phyloP scores from a whole-genome alignment of 1,140 invertebrate genomes.

The Heliconius himera region DNA sequence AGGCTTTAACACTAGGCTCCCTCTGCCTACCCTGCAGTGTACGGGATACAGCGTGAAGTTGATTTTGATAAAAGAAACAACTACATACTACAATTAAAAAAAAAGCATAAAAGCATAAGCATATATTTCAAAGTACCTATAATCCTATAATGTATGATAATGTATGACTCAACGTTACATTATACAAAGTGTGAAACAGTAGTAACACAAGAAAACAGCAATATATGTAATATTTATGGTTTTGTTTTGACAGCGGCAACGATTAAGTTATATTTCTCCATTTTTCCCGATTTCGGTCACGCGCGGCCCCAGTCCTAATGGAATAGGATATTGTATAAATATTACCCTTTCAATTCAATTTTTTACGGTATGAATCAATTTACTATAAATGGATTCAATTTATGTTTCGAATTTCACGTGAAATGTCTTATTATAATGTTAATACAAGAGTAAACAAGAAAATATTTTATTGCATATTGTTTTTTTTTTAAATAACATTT shows the following conservation, averaged over 20 bases:
- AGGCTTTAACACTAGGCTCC: too few relatives aligned
- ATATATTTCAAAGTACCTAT: background rate
- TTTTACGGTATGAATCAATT: conserved; percentile 23
- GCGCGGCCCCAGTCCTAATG: conserved; percentile 23
- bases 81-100: too few relatives aligned
- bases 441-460: too few relatives aligned
- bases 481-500: too few relatives aligned
- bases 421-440: background rate
- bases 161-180: background rate
- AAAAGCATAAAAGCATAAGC: too few relatives aligned
- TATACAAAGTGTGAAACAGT: background rate
- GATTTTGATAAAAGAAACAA: too few relatives aligned
- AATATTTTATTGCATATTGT: too few relatives aligned
- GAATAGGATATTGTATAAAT: conserved; percentile 28
- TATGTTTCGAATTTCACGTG: background rate
- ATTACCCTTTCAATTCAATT: conserved; percentile 25
- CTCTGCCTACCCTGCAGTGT: too few relatives aligned
- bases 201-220: background rate
- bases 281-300: conserved; percentile 31
- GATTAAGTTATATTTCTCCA: conserved; percentile 25
- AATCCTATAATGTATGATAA: background rate
- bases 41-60: too few relatives aligned
- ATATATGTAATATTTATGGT: conserved; percentile 29
- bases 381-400: conserved; percentile 1
- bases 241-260: conserved; percentile 27